Evolutionary conservation across 2,888 invertebrate genomes (phyloP), one percentile per base, ranked within the genome.

Genomic region (Rugalucina vietnamica): DNA sequence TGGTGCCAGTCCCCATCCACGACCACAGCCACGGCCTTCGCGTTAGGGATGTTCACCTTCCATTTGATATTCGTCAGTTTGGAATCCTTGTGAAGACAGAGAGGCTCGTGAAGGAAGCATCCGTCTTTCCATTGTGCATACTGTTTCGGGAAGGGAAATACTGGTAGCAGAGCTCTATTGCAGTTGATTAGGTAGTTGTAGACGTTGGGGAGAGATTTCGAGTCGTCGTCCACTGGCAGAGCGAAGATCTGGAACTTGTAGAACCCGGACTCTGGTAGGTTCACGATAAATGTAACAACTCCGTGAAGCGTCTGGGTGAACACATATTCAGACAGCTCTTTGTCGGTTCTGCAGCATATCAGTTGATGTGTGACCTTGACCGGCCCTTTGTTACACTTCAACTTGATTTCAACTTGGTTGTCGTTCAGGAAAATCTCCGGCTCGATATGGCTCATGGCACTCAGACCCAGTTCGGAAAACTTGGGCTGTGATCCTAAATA

Each of bases 41-140:
- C 94, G 27, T 90, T 90, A 0, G 95, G 94, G 36, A 95, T 92
- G 49, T 85, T 86, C 21, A 94, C 89, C 82, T 91, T 90, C 89
- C 93, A 93, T 37, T 76, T 54, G 39, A 91, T 88, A 76, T 88
- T 89, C 32, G 83, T 75, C 27, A 93, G 82, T 27, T 88, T 85
- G 39, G 77, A 76, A n/a, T 93, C 93, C 29, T 91, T 88, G 82
- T 89, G 86, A 3, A 92, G 85, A 24, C 86, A 87, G 4, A 91
- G 81, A 0, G 95, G 95, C 75, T 91, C 92, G 76, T 89, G 88
- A 49, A 95, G 90, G 86, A 88, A 93, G 80, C 95, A 95, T 5
- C 94, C 95, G 37, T 95, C 94, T 84, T 94, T 94, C 95, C 95
- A 95, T 82, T 94, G 94, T 50, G 94, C 94, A 77, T 94, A 95